Percentiles rank a stretch among this genome's conserved stretches.
phyloP scores from a whole-genome alignment of 2,113 vertebrate species.

The Lepisosteus oculatus region DNA sequence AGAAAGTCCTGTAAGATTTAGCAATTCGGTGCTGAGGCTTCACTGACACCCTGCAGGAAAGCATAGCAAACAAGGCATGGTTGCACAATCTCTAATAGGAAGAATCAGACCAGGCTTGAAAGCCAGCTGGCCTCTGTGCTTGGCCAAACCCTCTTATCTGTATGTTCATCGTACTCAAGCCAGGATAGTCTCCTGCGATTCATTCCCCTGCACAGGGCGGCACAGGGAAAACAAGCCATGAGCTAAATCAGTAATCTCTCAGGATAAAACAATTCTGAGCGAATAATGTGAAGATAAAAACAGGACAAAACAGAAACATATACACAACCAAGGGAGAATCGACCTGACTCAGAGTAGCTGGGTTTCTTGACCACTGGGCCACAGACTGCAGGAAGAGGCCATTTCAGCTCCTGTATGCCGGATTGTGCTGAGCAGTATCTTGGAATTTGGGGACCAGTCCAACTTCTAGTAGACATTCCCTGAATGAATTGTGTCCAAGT shows the following conservation, averaged over 20 bases:
- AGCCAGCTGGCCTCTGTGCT: constrained; percentile 5
- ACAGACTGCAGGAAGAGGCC: neutral
- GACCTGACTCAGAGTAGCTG: too few species aligned
- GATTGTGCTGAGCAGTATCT: neutral
- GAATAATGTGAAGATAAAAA: neutral
- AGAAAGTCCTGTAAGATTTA: constrained; percentile 25
- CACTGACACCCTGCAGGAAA: constrained; percentile 42
- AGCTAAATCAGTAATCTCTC: constrained; percentile 10
- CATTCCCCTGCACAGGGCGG: neutral
- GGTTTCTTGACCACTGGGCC: too few species aligned
- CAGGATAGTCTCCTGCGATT: neutral
- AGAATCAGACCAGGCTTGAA: constrained; percentile 32
- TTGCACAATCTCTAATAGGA: constrained; percentile 48
- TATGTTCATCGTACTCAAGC: constrained; percentile 17
- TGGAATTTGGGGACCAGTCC: neutral
- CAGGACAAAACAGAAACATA: constrained; percentile 10
- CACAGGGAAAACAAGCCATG: neutral
- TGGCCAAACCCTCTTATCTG: constrained; percentile 1
- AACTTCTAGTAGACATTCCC: neutral
- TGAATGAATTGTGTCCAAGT: constrained; percentile 45
- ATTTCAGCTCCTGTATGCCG: neutral
- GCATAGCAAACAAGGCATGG: constrained; percentile 35
- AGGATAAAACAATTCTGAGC: constrained; percentile 19
- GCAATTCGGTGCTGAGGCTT: constrained; percentile 29
- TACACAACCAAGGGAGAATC: too few species aligned